Base-by-base conservation (phyloP, 2,797 vertebrate species). In the Arrhamphus sclerolepis region DNA sequence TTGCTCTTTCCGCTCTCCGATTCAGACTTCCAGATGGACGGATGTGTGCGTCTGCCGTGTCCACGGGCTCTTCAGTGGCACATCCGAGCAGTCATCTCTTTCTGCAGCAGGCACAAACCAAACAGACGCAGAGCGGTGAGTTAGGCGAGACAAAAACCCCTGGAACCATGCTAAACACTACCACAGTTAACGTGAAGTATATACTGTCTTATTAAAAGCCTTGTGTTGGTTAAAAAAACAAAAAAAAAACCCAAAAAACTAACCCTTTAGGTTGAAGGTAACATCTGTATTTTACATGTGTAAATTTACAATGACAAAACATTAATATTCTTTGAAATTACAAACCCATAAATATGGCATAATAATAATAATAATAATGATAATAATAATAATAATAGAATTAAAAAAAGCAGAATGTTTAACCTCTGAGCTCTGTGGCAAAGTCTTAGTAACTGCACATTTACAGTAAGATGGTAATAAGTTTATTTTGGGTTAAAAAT, bases 61-160 rank as follows among this genome's bases (percentile, higher is more conserved):
- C 75, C n/a, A 8, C 42, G 24, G 61, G 61, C 56, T 64, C 62
- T 46, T 96, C 91, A 99, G 91, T 96, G 97, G 91, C 97, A 98
- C 94, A 98, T 95, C 81, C 94, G 92, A 18, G 94, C 87, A 0
- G 97, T 99, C 97, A 99, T 99, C 90, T 99, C 97, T 89, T 98
- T 99, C 97, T 99, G 94, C 5, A 28, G 29, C 16, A 46, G 13
- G 72, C 26, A 68, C 54, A 64, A 50, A 66, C 11, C 24, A 56
- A 4, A 59, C 0, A n/a, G 4, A 66, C 22, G 54, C 41, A 48
- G 6, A n/a, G 10, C 21, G 22, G 26, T 0, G 4, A 47, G 62
- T 17, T 10, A 1, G 5, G 7, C 20, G 5, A 4, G 0, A 52
- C 20, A 21, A 26, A 59, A 43, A 48, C 1, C 17, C n/a, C n/a